Evolutionary conservation across 2,888 invertebrate genomes (phyloP).

Genomic region (Hypselothyrea guttata): DNA sequence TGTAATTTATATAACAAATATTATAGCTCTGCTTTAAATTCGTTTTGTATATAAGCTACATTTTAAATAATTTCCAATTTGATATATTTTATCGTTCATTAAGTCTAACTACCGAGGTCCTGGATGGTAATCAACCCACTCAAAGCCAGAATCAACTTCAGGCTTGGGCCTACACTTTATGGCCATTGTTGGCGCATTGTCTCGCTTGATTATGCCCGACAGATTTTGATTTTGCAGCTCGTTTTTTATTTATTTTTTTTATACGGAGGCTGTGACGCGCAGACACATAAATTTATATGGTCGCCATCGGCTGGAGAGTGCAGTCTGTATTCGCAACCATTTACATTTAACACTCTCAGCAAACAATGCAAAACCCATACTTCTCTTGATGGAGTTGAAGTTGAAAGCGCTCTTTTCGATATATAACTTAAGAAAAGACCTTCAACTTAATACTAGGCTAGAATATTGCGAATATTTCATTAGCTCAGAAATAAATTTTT

Average conservation of each 20-base stretch:
- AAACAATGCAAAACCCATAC: constrained; percentile 22
- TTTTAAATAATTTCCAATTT: constrained; percentile 15
- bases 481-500: too few relatives aligned
- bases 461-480: too few relatives aligned
- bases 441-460: too few relatives aligned
- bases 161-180: constrained; percentile 51
- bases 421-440: too few relatives aligned
- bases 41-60: too few relatives aligned
- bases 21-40: constrained; percentile 35
- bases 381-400: too few relatives aligned
- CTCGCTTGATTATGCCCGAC: constrained; percentile 72
- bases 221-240: constrained; percentile 66
- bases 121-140: constrained; percentile 61
- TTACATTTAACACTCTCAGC: constrained; percentile 31
- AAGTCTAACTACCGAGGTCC: constrained; percentile 3
- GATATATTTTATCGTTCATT: constrained; percentile 3
- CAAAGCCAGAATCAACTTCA: constrained; percentile 7
- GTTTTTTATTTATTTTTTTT: constrained; percentile 54
- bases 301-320: constrained; percentile 28
- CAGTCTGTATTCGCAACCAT: constrained; percentile 36
- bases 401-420: too few relatives aligned
- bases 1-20: too few relatives aligned
- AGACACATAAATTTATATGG: constrained; percentile 69
- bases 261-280: constrained; percentile 54
- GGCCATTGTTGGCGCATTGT: constrained; percentile 65